Evolutionary conservation across 1,140 invertebrate genomes (phyloP).

Genomic region (Drosophila parabipectinata): DNA sequence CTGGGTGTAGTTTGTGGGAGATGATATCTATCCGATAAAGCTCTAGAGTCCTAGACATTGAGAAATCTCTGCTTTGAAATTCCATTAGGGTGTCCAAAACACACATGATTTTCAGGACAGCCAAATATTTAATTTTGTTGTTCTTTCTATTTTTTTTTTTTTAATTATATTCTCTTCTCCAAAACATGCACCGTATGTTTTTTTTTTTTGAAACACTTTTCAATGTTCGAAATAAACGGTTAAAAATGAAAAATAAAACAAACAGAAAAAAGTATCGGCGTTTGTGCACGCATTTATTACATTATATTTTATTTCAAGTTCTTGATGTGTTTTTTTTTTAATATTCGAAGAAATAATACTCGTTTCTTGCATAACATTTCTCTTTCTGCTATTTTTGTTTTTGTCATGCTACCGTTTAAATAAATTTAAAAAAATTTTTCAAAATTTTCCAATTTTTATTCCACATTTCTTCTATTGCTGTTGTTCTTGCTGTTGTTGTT

Average conservation of each 20-base stretch:
- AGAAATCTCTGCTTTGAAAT: conserved; percentile 37
- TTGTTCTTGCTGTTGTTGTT: conserved; percentile 9
- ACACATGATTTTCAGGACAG: conserved; percentile 16
- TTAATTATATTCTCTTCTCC: conserved; percentile 49
- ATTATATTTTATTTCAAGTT: conserved; percentile 45
- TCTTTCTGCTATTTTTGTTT: neutral
- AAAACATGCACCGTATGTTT: conserved; percentile 45
- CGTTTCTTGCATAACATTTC: conserved; percentile 1
- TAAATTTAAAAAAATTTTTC: neutral
- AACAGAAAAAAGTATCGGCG: conserved; percentile 33
- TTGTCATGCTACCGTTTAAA: conserved; percentile 1
- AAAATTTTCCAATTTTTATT: neutral
- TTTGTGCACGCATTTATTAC: conserved; percentile 79
- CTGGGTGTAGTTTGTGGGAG: conserved; percentile 27
- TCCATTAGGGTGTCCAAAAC: conserved; percentile 26
- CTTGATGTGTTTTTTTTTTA: conserved; percentile 42
- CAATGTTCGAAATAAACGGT: conserved; percentile 35
- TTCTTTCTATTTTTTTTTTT: conserved; percentile 41
- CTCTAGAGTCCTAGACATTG: conserved; percentile 23
- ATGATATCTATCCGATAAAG: neutral
- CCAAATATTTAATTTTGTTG: conserved; percentile 29
- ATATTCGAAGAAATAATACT: conserved; percentile 16
- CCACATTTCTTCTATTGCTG: conserved; percentile 12
- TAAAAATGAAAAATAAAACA: conserved; percentile 5
- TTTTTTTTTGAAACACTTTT: conserved; percentile 26